Base-by-base conservation (phyloP, 2,113 vertebrate genomes). In the Raja brachyura region DNA sequence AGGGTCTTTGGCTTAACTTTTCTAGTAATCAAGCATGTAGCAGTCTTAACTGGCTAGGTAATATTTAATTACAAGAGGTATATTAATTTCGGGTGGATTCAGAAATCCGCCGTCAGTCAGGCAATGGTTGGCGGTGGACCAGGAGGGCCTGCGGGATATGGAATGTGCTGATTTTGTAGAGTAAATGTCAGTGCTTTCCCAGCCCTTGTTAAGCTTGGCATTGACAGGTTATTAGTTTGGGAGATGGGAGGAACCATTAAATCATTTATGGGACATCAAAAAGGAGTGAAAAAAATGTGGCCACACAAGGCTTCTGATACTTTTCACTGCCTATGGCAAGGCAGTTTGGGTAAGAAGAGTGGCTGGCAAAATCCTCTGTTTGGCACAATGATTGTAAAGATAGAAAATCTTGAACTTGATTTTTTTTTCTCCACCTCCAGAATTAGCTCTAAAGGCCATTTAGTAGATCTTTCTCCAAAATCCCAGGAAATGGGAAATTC, bases 31-130 rank as follows among this genome's bases (percentile, higher is more conserved):
- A 83, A 83, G 22, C 5, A 14, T 83, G 22, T 56, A 13, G 8
- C 79, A 59, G 54, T 9, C 2, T 59, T 59, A 83, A 83, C 5
- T 83, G 10, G 59, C 2, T 25, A 56, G 48, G 79, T 59, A 83
- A 83, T 83, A 83, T 28, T 83, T 83, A 54, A 83, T 83, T 83
- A 83, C 25, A 83, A 83, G 22, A 56, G 54, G 56, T 56, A 59
- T 5, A 28, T 56, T 83, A 59, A 8, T 25, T 20, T 22, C 11
- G n/a, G 77, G 77, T 79, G 33, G 33, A 48, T 79, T 39, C 14
- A 31, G 13, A 4, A 48, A 39, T 79, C 33, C 31, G 75, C n/a
- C 31, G 13, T 77, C 33, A 79, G 77, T 18, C 10, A 79, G 33
- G 14, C 77, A 79, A 1, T 79, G 16, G 77, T 39, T 39, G 77